These are phyloP conservation scores for Synchiropus splendidus DNA, from an alignment of 2,113 vertebrate species.

Conservation along the genomic window DNA sequence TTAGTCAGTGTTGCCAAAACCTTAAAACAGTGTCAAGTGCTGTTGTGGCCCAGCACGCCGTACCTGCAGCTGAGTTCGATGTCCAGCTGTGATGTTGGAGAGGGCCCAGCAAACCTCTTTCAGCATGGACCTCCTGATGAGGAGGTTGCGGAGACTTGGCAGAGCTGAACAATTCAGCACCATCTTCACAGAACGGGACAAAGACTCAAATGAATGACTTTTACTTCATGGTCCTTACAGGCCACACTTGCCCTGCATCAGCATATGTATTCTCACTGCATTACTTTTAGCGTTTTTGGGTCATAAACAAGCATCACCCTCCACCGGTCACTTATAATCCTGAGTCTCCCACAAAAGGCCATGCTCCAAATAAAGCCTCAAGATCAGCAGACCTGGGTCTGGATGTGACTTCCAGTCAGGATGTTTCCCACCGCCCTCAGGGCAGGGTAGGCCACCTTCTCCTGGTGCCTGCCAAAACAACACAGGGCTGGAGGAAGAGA, in stretches of 20 bases:
- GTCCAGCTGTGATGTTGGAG: conserved; percentile 97
- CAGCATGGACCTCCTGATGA: conserved; percentile 95
- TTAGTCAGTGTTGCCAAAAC: no score
- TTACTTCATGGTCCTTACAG: no score
- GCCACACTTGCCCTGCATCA: no score
- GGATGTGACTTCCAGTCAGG: conserved; percentile 94
- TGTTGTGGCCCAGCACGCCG: neutral
- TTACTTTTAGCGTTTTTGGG: no score
- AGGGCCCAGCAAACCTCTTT: conserved; percentile 99
- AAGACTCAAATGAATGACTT: neutral
- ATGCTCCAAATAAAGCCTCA: neutral
- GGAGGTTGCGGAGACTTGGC: conserved; percentile 90
- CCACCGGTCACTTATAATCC: no score
- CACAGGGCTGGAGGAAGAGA: neutral
- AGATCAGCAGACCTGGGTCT: conserved; percentile 80
- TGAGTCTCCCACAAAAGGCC: no score
- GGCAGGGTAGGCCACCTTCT: conserved; percentile 97
- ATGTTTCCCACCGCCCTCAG: conserved; percentile 95
- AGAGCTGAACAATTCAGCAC: conserved; percentile 97
- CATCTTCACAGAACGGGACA: conserved; percentile 64
- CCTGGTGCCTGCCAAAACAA: conserved; percentile 79
- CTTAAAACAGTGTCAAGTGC: no score
- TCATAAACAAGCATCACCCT: no score
- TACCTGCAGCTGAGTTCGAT: conserved; percentile 95
- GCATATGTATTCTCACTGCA: no score